phyloP scores from a whole-genome alignment of 2,888 invertebrate genomes.

The Callinectes sapidus region DNA sequence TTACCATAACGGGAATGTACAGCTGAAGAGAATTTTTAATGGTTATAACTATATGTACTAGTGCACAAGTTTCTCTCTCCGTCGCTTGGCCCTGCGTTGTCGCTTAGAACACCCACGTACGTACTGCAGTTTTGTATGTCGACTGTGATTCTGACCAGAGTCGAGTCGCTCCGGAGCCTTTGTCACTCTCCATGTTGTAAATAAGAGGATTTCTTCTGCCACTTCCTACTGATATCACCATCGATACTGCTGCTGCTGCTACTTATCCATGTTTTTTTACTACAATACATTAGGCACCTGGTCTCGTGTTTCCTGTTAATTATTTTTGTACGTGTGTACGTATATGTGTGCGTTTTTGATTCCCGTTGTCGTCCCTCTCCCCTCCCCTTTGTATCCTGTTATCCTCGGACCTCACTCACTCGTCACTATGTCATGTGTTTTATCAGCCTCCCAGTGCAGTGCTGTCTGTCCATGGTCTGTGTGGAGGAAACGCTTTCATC shows the following conservation, averaged over 20 bases:
- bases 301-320: conserved; percentile 26
- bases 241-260: not conserved
- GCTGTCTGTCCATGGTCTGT: conserved; percentile 22
- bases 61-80: conserved; percentile 11
- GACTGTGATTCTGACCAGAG: not conserved
- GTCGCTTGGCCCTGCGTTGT: conserved; percentile 14
- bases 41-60: conserved; percentile 5
- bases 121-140: not conserved
- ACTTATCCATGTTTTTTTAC: not conserved
- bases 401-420: conserved; percentile 1
- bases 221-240: not conserved
- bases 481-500: not conserved
- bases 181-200: conserved; percentile 44
- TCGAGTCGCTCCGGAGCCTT: not conserved
- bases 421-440: not conserved
- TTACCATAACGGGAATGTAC: not conserved
- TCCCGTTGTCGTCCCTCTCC: not conserved
- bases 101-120: not conserved
- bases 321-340: not conserved
- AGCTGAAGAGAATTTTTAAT: conserved; percentile 33
- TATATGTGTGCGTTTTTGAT: conserved; percentile 12
- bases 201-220: not conserved
- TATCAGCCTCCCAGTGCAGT: not conserved
- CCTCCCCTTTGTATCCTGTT: not conserved
- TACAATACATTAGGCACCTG: conserved; percentile 15